phyloP scores from a whole-genome alignment of 1,140 invertebrate genomes.

The Lordiphosa mommai region DNA sequence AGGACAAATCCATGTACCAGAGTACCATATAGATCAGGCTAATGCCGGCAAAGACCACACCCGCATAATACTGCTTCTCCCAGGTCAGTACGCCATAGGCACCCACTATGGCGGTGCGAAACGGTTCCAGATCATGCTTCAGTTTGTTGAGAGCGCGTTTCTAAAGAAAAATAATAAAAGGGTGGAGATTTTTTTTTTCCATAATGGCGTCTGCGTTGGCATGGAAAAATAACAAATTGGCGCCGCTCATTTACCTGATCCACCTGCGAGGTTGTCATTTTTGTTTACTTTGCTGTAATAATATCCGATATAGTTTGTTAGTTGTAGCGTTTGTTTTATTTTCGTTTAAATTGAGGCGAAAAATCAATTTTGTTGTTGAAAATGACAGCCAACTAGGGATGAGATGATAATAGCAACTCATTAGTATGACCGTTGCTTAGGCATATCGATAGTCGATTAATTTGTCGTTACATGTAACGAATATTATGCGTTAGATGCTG shows the following conservation, averaged over 20 bases:
- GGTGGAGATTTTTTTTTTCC: conserved; percentile 15
- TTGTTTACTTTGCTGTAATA: conserved; percentile 14
- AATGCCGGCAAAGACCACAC: conserved; percentile 84
- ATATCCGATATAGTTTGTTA: neutral
- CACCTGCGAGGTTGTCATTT: conserved; percentile 60
- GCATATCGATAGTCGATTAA: too few species aligned
- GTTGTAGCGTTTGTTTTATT: neutral
- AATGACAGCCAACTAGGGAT: too few species aligned
- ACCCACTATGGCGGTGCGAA: conserved; percentile 88
- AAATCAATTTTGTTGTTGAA: conserved; percentile 47
- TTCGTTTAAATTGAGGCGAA: conserved; percentile 24
- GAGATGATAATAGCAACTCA: too few species aligned
- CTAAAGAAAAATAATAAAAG: conserved; percentile 71
- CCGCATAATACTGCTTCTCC: conserved; percentile 91
- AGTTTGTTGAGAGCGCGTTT: conserved; percentile 86
- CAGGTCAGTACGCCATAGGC: conserved; percentile 88
- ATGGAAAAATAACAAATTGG: neutral
- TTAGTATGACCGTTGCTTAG: too few species aligned
- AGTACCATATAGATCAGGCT: conserved; percentile 86
- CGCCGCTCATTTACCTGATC: conserved; percentile 48
- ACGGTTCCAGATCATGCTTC: conserved; percentile 89
- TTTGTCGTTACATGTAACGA: too few species aligned
- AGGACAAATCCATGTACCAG: conserved; percentile 89
- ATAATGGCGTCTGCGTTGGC: conserved; percentile 22
- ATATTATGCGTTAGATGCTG: too few species aligned